A percentile compares a stretch with the other conserved stretches of the same genome.
Evolutionary conservation across 2,888 invertebrate genomes (phyloP).

Genomic region (Protodeltote pygarga): DNA sequence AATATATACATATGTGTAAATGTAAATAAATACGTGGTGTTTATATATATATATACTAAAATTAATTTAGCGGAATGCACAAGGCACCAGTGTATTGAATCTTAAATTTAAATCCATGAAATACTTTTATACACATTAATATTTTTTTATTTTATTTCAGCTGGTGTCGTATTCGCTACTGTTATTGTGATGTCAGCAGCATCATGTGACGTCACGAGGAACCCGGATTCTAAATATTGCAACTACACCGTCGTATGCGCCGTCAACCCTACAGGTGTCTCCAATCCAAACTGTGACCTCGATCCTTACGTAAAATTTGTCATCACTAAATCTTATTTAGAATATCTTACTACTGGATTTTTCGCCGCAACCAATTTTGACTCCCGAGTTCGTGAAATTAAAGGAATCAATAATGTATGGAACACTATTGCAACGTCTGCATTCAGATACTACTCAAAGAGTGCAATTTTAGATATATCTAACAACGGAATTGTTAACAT

Average conservation of each 20-base stretch:
- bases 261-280: conserved; percentile 52
- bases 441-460: conserved; percentile 68
- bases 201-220: conserved; percentile 46
- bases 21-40: too few relatives aligned
- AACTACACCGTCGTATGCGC: conserved; percentile 64
- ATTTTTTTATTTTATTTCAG: conserved; percentile 44
- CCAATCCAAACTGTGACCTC: conserved; percentile 55
- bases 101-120: too few relatives aligned
- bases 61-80: too few relatives aligned
- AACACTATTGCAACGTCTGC: conserved; percentile 48
- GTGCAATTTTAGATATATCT: conserved; percentile 58
- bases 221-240: conserved; percentile 48
- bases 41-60: too few relatives aligned
- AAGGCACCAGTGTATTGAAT: too few relatives aligned
- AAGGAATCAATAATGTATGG: conserved; percentile 62
- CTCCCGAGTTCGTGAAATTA: conserved; percentile 64
- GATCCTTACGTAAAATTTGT: conserved; percentile 63
- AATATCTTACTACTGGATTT: conserved; percentile 57
- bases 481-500: conserved; percentile 61
- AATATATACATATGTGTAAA: too few relatives aligned
- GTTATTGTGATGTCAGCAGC: conserved; percentile 41
- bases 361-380: conserved; percentile 78
- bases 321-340: conserved; percentile 52
- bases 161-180: conserved; percentile 32
- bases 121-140: too few relatives aligned